Evolutionary conservation across 2,888 invertebrate genomes (phyloP), one percentile per base, ranked within the genome.

Genomic region (Eupithecia centaureata): DNA sequence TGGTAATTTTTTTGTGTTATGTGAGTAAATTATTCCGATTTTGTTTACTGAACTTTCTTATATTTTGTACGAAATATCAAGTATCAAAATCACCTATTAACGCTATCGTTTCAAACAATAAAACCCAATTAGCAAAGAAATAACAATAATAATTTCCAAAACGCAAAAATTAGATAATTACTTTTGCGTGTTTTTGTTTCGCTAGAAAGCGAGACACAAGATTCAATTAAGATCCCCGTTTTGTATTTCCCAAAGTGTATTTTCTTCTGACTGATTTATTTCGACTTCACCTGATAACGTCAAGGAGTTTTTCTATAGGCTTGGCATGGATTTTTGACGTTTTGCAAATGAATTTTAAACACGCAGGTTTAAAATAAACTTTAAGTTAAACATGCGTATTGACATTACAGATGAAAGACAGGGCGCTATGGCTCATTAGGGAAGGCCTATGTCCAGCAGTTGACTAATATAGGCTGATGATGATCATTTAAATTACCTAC

Each of bases 221-320:
- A 57, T 57, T 57, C 32, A 57, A 57, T 57, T 57, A 57, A 57
- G 57, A 57, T 57, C 4, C 3, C 32, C 32, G 32, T 32, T 57
- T 32, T 57, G 57, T 57, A 32, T 57, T 32, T 32, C 12, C 32
- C 47, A 47, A 47, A 47, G 18, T 47, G 47, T 47, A 47, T 57
- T 57, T 56, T n/a, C n/a, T n/a, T 28, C 54, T 56, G n/a, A 56
- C 54, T 56, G 57, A 57, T 12, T 57, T 57, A 57, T 57, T 57
- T 57, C 15, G 30, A 30, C 5, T n/a, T 57, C 12, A 10, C 10
- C 18, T 33, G 57, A 57, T 57, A 57, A 32, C 32, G 57, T 13
- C 57, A 57, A 32, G 47, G 47, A 47, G 47, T 22, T 47, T 22
- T 22, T 3, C 22, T 22, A 7, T 0, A 10, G 47, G 10, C 47